Evolutionary conservation across 2,888 invertebrate genomes (phyloP), one percentile per base, ranked within the genome.

Genomic region (Achlya flavicornis): DNA sequence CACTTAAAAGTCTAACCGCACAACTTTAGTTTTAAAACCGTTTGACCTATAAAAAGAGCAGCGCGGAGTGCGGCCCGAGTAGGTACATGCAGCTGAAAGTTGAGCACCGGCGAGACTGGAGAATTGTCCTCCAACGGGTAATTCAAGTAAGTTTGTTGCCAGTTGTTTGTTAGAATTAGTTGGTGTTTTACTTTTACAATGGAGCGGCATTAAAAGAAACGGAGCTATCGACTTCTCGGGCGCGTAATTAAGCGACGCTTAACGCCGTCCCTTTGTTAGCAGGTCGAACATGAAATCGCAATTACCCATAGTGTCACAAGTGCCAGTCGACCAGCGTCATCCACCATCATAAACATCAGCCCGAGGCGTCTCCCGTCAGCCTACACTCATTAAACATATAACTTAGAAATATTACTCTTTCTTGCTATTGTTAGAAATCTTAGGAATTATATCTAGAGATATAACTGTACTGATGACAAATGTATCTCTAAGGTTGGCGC

Each of bases 1-100:
- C 82, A 84, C 84, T 87, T 86, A 83, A 80, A 85, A 83, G 77
- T 86, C 74, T 76, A 77, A 79, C 76, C 66, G 76, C 74, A 72
- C 73, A 78, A 85, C 80, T 82, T 79, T 74, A 79, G 76, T 84
- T 85, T 79, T 79, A 75, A 77, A 84, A 80, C 69, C 78, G 80
- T 86, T 87, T 83, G 83, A 78, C 80, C 83, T 77, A 78, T 78
- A 86, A 84, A 79, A 75, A 66, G 32, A 53, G 61, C 57, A 35
- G 46, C 59, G 46, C 35, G 48, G 62, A 53, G 48, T 10, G 48
- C 61, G 63, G 48, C 4, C 10, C 41, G 41, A 41, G n/a, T n/a
- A n/a, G n/a, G 41, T 41, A 41, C 41, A 12, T 41, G 41, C 41
- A 41, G 41, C 12, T 12, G 41, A 41, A 41, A 41, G 41, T 41